These are phyloP conservation scores for Lepus americanus DNA, from an alignment of 2,113 vertebrate genomes.

Conservation along the genomic window DNA sequence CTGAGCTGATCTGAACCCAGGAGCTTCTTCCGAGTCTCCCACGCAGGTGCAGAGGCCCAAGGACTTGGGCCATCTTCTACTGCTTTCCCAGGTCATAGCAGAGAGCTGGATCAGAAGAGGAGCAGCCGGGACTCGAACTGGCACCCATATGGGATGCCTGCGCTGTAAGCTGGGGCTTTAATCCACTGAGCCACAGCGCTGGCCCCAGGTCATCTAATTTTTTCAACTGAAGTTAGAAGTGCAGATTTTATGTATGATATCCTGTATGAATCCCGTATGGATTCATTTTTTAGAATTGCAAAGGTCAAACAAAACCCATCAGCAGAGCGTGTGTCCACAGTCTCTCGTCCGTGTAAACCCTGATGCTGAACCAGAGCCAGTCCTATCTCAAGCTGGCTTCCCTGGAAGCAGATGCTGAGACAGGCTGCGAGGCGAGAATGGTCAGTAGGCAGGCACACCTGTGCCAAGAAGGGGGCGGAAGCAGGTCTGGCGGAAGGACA, in stretches of 20 bases:
- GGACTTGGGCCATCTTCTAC: too few relatives aligned
- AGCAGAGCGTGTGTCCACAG: background rate
- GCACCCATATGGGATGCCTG: too few relatives aligned
- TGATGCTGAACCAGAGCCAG: background rate
- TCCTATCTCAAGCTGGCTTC: background rate
- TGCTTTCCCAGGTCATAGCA: too few relatives aligned
- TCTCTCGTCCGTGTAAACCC: background rate
- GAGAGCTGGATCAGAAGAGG: too few relatives aligned
- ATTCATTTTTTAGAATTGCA: background rate
- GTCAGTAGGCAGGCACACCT: background rate
- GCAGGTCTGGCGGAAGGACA: background rate
- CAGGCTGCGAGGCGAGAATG: background rate
- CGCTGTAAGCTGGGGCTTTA: too few relatives aligned
- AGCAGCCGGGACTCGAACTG: too few relatives aligned
- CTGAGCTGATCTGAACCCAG: too few relatives aligned
- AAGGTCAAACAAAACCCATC: background rate
- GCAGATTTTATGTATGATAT: background rate
- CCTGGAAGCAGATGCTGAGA: background rate
- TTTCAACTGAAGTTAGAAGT: background rate
- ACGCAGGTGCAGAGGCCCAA: too few relatives aligned
- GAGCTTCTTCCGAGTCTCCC: too few relatives aligned
- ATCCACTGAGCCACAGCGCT: too few relatives aligned
- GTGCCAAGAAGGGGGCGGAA: background rate
- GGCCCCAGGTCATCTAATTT: background rate
- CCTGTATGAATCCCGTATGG: background rate